Base-by-base conservation (phyloP, 2,113 vertebrate genomes). In the Osmerus eperlanus region DNA sequence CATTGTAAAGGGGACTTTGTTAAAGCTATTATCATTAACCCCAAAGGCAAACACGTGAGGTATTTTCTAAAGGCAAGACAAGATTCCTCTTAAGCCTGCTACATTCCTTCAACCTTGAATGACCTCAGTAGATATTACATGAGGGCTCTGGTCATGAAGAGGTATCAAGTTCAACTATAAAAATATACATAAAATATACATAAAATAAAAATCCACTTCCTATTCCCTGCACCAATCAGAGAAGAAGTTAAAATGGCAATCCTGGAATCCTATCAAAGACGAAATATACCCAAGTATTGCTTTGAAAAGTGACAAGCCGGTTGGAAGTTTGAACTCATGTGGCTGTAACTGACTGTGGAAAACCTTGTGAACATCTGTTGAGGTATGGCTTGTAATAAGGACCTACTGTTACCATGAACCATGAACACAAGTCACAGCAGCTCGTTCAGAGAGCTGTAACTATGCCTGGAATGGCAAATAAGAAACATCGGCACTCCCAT, bases 401-500 rank as follows among this genome's bases (percentile, higher is more conserved):
- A 29, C 62, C 28, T 64, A 65, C 32, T 18, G 15, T 41, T 36
- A 65, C 18, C 32, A 7, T 23, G 63, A 8, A 65, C 18, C 32
- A 7, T 23, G 63, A 8, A 47, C 18, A 19, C 32, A 65, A 65
- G 63, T 25, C 75, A 19, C 19, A 47, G 55, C 28, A 28, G 61
- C 18, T 8, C n/a, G 11, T 25, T 18, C 19, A 58, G 28, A 28
- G 14, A 65, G 54, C 14, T 16, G 51, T n/a, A 56, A 16, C 65
- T 61, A 67, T 62, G 65, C 56, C 41, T 9, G 36, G 56, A 52
- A 67, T 62, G 47, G 65, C 53, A 36, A 29, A 29, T 25, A 68
- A 16, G 36, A 65, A n/a, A 52, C 15, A 18, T 55, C 16, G 21
- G 19, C 29, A 9, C 41, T 73, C 60, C 23, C 14, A 47, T n/a